Conservation (phyloP, 2,888 invertebrate genomes). For the Alloplasta piceator region DNA sequence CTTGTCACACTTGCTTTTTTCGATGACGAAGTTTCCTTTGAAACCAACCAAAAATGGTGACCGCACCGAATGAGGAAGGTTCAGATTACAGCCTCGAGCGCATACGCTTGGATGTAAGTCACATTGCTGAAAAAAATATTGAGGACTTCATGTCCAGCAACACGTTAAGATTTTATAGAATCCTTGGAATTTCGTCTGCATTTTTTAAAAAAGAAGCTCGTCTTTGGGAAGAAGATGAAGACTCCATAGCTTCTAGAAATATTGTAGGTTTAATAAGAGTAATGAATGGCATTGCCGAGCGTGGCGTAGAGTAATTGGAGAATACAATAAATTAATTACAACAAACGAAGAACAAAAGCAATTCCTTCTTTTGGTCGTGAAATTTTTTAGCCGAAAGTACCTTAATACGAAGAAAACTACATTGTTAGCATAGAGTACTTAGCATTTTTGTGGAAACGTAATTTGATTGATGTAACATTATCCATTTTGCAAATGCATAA, state of each 20-base stretch:
- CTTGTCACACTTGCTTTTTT: conserved; percentile 29
- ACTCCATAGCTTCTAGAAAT: conserved; percentile 8
- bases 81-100: neutral
- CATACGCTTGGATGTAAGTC: conserved; percentile 15
- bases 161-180: conserved; percentile 3
- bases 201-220: no score
- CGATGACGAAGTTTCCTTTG: conserved; percentile 22
- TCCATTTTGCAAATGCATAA: neutral
- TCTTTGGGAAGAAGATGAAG: conserved; percentile 15
- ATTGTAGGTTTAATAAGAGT: conserved; percentile 5
- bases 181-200: neutral
- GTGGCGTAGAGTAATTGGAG: conserved; percentile 18
- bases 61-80: no score
- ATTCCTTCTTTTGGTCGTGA: no score
- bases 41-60: conserved; percentile 26
- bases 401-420: no score
- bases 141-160: conserved; percentile 8
- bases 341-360: no score
- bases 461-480: neutral
- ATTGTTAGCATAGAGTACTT: neutral
- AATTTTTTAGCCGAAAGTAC: no score
- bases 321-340: conserved; percentile 18
- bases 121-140: no score
- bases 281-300: no score
- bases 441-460: neutral